Evolutionary conservation across 2,113 vertebrate species (phyloP).

Genomic region (Onychorhynchus coronatus): DNA sequence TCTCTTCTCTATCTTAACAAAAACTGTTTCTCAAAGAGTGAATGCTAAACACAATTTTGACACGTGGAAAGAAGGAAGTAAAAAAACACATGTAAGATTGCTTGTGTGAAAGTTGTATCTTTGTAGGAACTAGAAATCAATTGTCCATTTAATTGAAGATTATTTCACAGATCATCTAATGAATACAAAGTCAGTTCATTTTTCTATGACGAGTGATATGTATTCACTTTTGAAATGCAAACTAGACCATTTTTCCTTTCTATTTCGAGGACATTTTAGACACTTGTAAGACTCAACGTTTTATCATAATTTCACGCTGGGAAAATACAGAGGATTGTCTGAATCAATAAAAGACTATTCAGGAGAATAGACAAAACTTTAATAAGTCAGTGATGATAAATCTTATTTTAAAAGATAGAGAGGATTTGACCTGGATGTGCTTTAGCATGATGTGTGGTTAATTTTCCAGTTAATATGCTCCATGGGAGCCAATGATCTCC

Average conservation of each 20-base stretch:
- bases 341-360: slow-evolving; percentile 58
- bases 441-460: not conserved
- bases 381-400: slow-evolving; percentile 28
- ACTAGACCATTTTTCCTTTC: slow-evolving; percentile 8
- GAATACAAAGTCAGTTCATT: slow-evolving; percentile 60
- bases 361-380: slow-evolving; percentile 38
- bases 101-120: slow-evolving; percentile 6
- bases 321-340: slow-evolving; percentile 49
- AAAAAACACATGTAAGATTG: slow-evolving; percentile 30
- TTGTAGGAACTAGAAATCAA: slow-evolving; percentile 16
- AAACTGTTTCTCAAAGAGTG: not conserved
- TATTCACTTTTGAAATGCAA: slow-evolving; percentile 39
- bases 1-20: not conserved
- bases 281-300: slow-evolving; percentile 35
- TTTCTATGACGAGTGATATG: slow-evolving; percentile 44
- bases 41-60: slow-evolving; percentile 17
- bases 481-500: not conserved
- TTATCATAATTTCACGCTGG: slow-evolving; percentile 59
- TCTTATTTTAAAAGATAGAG: slow-evolving; percentile 41
- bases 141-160: slow-evolving; percentile 59
- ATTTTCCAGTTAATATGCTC: not conserved
- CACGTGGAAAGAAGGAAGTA: not conserved
- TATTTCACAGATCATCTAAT: slow-evolving; percentile 55
- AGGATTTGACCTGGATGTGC: not conserved
- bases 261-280: slow-evolving; percentile 68